These are phyloP conservation scores for Platalea minor DNA, from an alignment of 2,797 vertebrate genomes.

Conservation along the genomic window DNA sequence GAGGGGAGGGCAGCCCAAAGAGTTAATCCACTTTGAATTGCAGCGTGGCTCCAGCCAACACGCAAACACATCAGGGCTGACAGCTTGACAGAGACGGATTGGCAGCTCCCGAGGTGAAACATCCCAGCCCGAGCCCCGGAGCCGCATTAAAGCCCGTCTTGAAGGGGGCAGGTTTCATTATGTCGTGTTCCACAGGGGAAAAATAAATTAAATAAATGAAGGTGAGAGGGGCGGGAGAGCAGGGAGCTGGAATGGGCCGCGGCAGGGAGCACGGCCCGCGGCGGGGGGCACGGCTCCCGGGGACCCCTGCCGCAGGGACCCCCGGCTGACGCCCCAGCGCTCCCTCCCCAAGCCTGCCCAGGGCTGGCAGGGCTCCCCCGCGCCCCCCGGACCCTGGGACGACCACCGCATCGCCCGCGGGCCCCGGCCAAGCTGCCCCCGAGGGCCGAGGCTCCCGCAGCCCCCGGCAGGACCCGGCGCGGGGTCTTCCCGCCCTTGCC, in stretches of 20 bases:
- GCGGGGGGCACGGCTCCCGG: not conserved
- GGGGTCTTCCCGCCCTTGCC: fast-evolving
- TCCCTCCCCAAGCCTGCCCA: not conserved
- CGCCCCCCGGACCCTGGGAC: not conserved
- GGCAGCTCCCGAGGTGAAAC: constrained; percentile 65
- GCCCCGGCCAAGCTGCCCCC: not conserved
- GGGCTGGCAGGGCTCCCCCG: not conserved
- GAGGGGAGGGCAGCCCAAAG: constrained; percentile 39
- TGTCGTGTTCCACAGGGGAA: not conserved
- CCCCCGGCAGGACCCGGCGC: not conserved
- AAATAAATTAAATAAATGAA: not conserved
- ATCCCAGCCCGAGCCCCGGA: constrained; percentile 16
- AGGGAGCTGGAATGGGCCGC: not conserved
- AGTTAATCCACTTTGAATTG: constrained; percentile 66
- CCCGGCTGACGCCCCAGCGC: not conserved
- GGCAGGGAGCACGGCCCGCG: not conserved
- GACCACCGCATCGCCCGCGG: fast-evolving
- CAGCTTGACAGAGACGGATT: constrained; percentile 61
- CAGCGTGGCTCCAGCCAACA: constrained; percentile 1
- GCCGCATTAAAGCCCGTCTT: not conserved
- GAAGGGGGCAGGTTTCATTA: not conserved
- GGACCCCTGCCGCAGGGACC: not conserved
- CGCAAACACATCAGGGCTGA: not conserved
- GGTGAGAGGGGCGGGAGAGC: not conserved
- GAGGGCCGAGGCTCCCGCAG: not conserved